Evolutionary conservation across 2,888 invertebrate genomes (phyloP), one percentile per base, ranked within the genome.

Genomic region (Sarcophaga subvicina): DNA sequence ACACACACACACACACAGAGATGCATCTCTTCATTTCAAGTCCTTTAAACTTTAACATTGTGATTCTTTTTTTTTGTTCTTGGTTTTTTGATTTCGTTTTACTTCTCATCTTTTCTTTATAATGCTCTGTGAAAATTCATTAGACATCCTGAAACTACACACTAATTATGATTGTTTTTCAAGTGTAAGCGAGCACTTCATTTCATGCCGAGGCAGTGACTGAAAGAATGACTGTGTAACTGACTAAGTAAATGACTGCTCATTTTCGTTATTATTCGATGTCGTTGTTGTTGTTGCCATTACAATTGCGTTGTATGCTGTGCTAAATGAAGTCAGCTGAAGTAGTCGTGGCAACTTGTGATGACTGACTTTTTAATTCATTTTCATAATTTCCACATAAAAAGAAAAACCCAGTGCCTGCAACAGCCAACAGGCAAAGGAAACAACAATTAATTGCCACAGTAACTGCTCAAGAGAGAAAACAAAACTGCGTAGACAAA

Each of bases 401-500:
- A 62, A 60, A 10, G 11, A 47, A 69, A 45, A 37, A 62, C 54
- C 37, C 25, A 75, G 14, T 66, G 45, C 37, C 64, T 59, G 67
- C 54, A 8, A 67, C 67, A 63, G 37, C 47, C 64, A 66, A 77
- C n/a, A 22, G 63, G 75, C 22, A 64, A 54, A 75, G 73, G 49
- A 84, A 69, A 80, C 77, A 73, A 80, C 83, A 86, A 86, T 86
- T 83, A 83, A 86, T 86, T 86, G 86, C 83, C 86, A 83, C 86
- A 86, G 86, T 75, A 86, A 83, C 86, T 75, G 80, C 64, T 75
- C 54, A 22, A 59, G 37, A 45, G 59, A 54, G 37, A 63, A 78
- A 73, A 64, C 54, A 45, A 63, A 62, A 37, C 17, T 20, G 54
- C 60, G n/a, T 17, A 64, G 22, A 49, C 63, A 47, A n/a, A 22